Base-by-base conservation (phyloP, 1,140 invertebrate genomes). In the Gonatopus flavifemur region DNA sequence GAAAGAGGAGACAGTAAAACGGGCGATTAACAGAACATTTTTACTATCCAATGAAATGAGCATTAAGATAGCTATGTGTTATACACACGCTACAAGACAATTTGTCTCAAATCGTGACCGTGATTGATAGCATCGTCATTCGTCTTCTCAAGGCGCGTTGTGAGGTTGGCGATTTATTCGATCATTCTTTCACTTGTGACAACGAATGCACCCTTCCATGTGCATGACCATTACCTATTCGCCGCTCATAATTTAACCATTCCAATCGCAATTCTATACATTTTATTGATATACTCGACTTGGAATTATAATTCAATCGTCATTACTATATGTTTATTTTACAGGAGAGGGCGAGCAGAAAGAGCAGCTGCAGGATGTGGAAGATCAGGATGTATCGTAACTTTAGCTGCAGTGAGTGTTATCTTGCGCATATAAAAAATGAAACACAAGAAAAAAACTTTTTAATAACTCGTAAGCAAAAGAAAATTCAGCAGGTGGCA, bases 331-430 rank as follows among this genome's bases (percentile, higher is more conserved):
- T 40, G 43, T 57, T 21, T 57, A 50, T 6, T 60, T 51, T 79
- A 35, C 79, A 91, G 90, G 88, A 74, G 90, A 94, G 75, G 84
- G 86, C 52, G 91, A 93, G 82, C 88, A 87, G 59, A 93, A 93
- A 78, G 90, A 91, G 77, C 85, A 89, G 76, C 83, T 91, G 69
- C 91, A 93, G 78, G 92, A 95, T 78, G 89, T 88, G 67, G 93
- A 96, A 79, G 91, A 93, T 79, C 91, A 94, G 81, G 90, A 93
- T 80, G 90, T 92, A 77, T 92, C 90, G 87, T 93, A 92, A 93
- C 76, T 78, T 64, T 74, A 76, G 69, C 69, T 72, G 67, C 69
- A 76, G 74, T 78, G 75, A 77, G 74, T 78, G 74, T 76, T 75
- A 70, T 67, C 43, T 70, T 72, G 69, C 70, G 76, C 67, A 78